Evolutionary conservation across 2,797 vertebrate genomes (phyloP).

Genomic region (Xyrichtys novacula): DNA sequence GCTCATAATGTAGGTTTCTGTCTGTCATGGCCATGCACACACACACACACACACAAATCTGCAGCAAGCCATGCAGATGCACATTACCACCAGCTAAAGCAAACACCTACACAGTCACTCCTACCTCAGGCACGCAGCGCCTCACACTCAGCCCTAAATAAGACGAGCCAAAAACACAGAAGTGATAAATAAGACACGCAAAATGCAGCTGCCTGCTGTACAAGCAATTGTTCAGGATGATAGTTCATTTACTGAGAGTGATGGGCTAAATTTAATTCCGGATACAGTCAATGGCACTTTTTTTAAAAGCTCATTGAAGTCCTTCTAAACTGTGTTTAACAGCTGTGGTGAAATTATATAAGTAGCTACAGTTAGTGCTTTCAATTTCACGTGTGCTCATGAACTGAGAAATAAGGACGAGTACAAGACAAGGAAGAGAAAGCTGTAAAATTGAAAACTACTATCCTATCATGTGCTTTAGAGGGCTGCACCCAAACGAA

Average conservation of each 20-base stretch:
- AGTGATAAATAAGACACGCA: conserved; percentile 25
- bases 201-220: conserved; percentile 15
- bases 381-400: conserved; percentile 52
- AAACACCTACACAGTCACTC: conserved; percentile 59
- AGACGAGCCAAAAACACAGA: conserved; percentile 39
- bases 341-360: conserved; percentile 59
- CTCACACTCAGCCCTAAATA: conserved; percentile 33
- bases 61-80: conserved; percentile 44
- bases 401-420: conserved; percentile 35
- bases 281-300: conserved; percentile 61
- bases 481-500: conserved; percentile 21
- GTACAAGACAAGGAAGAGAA: conserved; percentile 33
- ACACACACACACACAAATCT: conserved; percentile 28
- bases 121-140: conserved; percentile 39
- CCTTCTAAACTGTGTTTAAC: conserved; percentile 59
- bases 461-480: conserved; percentile 10
- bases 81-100: conserved; percentile 53
- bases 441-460: conserved; percentile 50
- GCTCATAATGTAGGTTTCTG: conserved; percentile 67
- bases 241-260: conserved; percentile 48
- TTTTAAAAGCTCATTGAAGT: conserved; percentile 66
- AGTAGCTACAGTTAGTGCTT: conserved; percentile 52
- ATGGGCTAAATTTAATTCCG: conserved; percentile 54
- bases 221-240: conserved; percentile 40
- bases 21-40: conserved; percentile 46